Conservation (phyloP, 53 echinoderm and acorn worm genomes). For the Antedon mediterranea region DNA sequence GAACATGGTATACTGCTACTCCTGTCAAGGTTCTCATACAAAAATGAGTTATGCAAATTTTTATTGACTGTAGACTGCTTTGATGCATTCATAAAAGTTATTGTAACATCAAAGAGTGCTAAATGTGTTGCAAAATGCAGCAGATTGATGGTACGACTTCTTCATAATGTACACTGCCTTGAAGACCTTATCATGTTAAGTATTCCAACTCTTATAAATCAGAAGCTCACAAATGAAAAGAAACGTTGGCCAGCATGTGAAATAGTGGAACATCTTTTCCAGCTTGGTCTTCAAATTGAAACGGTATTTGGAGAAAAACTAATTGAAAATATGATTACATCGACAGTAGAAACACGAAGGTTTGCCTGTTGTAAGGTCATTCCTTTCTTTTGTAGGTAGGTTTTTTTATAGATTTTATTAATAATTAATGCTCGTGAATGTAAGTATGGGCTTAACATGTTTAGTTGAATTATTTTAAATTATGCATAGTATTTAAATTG, state of each 20-base stretch:
- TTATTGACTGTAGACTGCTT: slow-evolving; percentile 24
- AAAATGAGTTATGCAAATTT: slow-evolving; percentile 28
- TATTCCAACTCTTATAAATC: slow-evolving; percentile 18
- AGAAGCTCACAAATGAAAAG: not conserved
- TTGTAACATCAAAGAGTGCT: slow-evolving; percentile 12
- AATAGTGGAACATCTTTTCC: not conserved
- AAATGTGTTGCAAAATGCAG: slow-evolving; percentile 11
- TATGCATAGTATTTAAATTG: too few relatives aligned
- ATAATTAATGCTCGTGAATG: too few relatives aligned
- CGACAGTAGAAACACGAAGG: not conserved
- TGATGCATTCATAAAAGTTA: slow-evolving; percentile 25
- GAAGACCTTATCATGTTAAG: slow-evolving; percentile 26
- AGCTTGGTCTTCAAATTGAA: slow-evolving; percentile 6
- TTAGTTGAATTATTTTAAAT: too few relatives aligned
- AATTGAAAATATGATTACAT: slow-evolving; percentile 2
- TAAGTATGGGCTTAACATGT: too few relatives aligned
- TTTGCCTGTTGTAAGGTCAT: slow-evolving; percentile 11
- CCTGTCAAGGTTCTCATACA: slow-evolving; percentile 55
- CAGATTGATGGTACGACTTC: slow-evolving; percentile 30
- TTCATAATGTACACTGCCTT: slow-evolving; percentile 42
- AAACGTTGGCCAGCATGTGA: not conserved
- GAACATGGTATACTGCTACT: slow-evolving; percentile 39
- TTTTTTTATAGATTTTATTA: not conserved
- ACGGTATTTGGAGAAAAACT: slow-evolving; percentile 13
- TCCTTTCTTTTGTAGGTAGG: slow-evolving; percentile 10